phyloP scores from a whole-genome alignment of 2,113 vertebrate species.

The Nyctereutes procyonoides region DNA sequence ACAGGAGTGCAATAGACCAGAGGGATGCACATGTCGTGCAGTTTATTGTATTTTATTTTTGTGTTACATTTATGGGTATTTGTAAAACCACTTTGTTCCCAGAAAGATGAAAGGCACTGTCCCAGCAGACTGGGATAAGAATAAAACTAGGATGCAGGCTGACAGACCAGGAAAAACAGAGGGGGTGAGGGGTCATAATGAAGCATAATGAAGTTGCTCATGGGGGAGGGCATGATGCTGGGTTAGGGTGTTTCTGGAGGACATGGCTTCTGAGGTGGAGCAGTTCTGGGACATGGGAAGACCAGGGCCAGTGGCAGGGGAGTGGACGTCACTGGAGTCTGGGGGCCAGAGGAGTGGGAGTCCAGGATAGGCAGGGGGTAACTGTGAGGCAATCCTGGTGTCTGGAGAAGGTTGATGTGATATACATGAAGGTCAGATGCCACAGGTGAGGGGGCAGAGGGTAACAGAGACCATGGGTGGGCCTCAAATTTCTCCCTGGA shows the following conservation, averaged over 20 bases:
- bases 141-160: not conserved
- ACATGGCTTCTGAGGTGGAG: not conserved
- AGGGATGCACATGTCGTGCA: not conserved
- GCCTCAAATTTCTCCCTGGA: not conserved
- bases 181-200: too few relatives aligned
- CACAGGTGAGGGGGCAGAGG: not conserved
- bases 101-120: not conserved
- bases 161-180: not conserved
- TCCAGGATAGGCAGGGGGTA: not conserved
- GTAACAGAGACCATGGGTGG: not conserved
- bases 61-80: not conserved
- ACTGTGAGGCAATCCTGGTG: not conserved
- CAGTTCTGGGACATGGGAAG: not conserved
- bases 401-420: not conserved
- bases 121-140: not conserved
- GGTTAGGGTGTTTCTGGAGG: accelerated
- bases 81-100: not conserved
- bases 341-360: not conserved
- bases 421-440: not conserved
- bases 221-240: not conserved
- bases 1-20: not conserved
- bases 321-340: not conserved
- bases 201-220: not conserved
- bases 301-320: not conserved
- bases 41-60: not conserved